Evolutionary conservation across 2,888 invertebrate species (phyloP).

Genomic region (Hyposoter dolosus): DNA sequence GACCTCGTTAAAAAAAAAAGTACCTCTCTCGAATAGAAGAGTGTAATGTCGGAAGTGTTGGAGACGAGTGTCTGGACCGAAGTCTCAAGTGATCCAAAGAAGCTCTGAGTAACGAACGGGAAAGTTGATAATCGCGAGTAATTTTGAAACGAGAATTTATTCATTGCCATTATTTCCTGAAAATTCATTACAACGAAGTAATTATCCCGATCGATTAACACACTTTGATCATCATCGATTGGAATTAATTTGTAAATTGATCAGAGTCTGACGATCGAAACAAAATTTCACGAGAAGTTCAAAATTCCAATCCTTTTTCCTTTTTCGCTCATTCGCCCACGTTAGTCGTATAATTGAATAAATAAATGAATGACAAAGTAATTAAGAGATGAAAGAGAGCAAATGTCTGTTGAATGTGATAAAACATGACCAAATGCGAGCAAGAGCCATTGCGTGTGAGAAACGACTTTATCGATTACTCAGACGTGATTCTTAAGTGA

Average conservation of each 20-base stretch:
- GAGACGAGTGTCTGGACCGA: conserved; percentile 21
- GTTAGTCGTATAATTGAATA: neutral
- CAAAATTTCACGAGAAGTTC: neutral
- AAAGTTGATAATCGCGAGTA: neutral
- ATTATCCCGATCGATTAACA: neutral
- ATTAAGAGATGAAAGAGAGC: neutral
- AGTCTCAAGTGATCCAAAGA: conserved; percentile 20
- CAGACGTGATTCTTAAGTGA: conserved; percentile 39
- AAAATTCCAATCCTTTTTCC: neutral
- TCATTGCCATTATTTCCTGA: neutral
- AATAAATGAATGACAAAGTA: neutral
- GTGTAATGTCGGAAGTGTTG: conserved; percentile 32
- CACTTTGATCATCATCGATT: neutral
- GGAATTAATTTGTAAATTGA: neutral
- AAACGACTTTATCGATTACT: conserved; percentile 46
- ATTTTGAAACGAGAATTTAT: neutral
- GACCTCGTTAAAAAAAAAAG: neutral
- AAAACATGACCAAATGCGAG: neutral
- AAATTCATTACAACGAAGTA: neutral
- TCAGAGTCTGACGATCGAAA: neutral
- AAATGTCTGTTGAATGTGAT: neutral
- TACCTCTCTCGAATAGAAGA: conserved; percentile 22
- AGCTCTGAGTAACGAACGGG: neutral
- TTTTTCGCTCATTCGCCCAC: neutral
- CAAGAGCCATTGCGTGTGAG: neutral